Percentiles rank a stretch among this genome's conserved stretches.
These are phyloP conservation scores for Mycteria americana DNA, from an alignment of 2,797 vertebrate genomes.

Conservation along the genomic window DNA sequence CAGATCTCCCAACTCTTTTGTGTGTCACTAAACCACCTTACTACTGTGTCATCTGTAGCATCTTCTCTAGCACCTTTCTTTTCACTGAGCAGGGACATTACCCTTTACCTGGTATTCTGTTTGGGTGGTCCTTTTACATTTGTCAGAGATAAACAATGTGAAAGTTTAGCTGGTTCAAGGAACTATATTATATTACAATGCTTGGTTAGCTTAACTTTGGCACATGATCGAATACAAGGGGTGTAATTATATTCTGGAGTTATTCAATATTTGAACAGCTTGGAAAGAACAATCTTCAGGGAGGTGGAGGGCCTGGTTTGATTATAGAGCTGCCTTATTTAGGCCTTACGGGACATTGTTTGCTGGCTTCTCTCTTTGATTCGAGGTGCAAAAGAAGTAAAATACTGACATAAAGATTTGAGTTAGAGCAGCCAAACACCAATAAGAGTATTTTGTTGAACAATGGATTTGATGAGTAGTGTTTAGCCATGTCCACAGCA, in stretches of 20 bases:
- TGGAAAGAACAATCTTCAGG: constrained; percentile 10
- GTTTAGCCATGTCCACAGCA: not conserved
- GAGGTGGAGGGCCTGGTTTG: not conserved
- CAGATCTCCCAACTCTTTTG: not conserved
- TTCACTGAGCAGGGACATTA: not conserved
- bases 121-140: constrained; percentile 44
- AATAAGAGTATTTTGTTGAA: not conserved
- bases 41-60: not conserved
- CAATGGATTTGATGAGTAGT: not conserved
- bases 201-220: constrained; percentile 43
- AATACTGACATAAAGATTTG: not conserved
- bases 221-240: not conserved
- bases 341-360: not conserved
- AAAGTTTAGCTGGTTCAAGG: constrained; percentile 9
- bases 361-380: not conserved
- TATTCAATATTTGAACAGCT: constrained; percentile 44
- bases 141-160: not conserved
- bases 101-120: not conserved
- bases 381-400: not conserved
- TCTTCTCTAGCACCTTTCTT: not conserved
- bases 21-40: not conserved
- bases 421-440: not conserved
- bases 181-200: constrained; percentile 9
- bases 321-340: not conserved
- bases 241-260: constrained; percentile 3